Evolutionary conservation across 1,140 invertebrate species (phyloP).

Genomic region (Octopus sinensis): DNA sequence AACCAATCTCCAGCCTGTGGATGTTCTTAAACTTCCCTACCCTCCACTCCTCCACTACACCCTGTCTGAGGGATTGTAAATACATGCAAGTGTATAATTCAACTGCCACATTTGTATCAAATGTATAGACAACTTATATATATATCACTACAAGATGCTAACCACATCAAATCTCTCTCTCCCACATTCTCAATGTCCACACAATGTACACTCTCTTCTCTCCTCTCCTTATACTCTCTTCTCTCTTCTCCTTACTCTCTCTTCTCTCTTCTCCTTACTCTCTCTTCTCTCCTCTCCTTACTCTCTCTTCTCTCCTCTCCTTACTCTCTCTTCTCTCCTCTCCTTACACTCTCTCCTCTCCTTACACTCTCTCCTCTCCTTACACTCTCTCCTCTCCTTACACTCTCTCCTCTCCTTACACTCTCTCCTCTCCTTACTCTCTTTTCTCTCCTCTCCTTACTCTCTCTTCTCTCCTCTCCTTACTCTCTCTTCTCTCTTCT

Average conservation of each 20-base stretch:
- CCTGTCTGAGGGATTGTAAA: no score
- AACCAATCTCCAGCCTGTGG: no score
- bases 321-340: not conserved
- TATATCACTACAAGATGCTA: no score
- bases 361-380: not conserved
- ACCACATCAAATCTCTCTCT: no score
- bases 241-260: not conserved
- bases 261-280: not conserved
- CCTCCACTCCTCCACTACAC: no score
- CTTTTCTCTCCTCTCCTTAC: not conserved
- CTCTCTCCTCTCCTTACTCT: not conserved
- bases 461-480: not conserved
- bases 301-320: not conserved
- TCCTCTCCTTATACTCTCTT: not conserved
- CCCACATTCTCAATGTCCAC: no score
- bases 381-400: not conserved
- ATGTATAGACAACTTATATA: no score
- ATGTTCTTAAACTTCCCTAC: no score
- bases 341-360: not conserved
- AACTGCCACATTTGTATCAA: no score
- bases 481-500: not conserved
- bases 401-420: not conserved
- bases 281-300: not conserved
- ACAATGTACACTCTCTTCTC: not conserved
- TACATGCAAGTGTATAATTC: no score